A percentile compares a stretch with the other conserved stretches of the same genome.
phyloP scores from a whole-genome alignment of 2,797 vertebrate species.

The Pipistrellus pygmaeus region DNA sequence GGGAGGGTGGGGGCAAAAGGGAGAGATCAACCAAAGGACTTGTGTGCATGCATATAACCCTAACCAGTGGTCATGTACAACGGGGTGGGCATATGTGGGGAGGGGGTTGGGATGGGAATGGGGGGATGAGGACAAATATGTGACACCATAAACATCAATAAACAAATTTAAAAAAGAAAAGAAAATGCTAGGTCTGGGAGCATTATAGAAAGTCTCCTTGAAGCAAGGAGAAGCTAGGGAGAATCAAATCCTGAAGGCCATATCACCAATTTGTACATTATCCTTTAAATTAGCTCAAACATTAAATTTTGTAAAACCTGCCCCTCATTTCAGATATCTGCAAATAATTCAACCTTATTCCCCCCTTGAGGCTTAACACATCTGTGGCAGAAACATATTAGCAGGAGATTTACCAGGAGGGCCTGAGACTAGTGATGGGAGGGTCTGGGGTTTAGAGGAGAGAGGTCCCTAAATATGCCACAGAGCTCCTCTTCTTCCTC shows the following conservation, averaged over 20 bases:
- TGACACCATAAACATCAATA: too few relatives aligned
- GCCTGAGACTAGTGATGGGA: background rate
- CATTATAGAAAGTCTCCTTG: background rate
- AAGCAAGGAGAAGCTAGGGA: background rate
- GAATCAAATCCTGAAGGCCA: background rate
- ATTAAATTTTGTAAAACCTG: slow-evolving; percentile 5
- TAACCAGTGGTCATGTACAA: too few relatives aligned
- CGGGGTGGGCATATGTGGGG: too few relatives aligned
- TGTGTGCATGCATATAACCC: too few relatives aligned
- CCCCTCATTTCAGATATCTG: background rate
- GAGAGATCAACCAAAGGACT: too few relatives aligned
- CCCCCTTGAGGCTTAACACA: background rate
- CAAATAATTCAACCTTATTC: background rate
- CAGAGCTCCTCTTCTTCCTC: background rate
- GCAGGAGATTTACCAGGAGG: background rate
- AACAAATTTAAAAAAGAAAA: background rate
- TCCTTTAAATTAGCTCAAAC: background rate
- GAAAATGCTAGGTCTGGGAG: background rate
- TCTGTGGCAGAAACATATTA: background rate
- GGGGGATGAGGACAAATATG: too few relatives aligned
- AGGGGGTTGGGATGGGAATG: too few relatives aligned
- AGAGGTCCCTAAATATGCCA: rapidly evolving
- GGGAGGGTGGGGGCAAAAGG: too few relatives aligned
- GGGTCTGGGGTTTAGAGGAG: background rate
- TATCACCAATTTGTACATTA: background rate